Evolutionary conservation across 2,113 vertebrate genomes (phyloP).

Genomic region (Pygoscelis adeliae): DNA sequence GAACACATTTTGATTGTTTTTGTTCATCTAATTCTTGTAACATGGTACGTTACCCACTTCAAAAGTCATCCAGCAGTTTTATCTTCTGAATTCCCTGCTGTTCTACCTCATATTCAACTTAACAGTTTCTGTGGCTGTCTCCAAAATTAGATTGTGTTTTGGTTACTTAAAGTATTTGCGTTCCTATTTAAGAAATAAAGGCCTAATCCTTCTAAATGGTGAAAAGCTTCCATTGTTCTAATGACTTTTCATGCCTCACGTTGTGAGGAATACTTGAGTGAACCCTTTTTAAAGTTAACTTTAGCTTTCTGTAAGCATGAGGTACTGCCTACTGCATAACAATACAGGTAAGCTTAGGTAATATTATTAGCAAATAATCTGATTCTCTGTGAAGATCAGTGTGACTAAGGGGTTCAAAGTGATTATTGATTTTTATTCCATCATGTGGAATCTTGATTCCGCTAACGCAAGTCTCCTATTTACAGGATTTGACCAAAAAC

Average conservation of each 20-base stretch:
- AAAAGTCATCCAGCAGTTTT: background rate
- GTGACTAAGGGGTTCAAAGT: background rate
- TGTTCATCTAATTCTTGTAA: background rate
- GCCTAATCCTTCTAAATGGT: background rate
- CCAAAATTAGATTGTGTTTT: background rate
- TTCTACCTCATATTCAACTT: background rate
- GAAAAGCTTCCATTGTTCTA: background rate
- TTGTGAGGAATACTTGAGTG: background rate
- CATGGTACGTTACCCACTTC: accelerated
- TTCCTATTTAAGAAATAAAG: background rate
- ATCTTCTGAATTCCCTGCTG: background rate
- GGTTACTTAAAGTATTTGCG: background rate
- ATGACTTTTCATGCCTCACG: background rate
- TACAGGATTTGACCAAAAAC: background rate
- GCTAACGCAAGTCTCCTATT: background rate
- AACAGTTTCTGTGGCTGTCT: background rate
- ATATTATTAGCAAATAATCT: background rate
- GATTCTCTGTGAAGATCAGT: background rate
- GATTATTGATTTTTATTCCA: background rate
- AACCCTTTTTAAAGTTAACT: background rate
- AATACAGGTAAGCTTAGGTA: background rate
- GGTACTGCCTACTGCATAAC: background rate
- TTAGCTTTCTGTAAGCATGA: background rate
- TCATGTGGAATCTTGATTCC: background rate
- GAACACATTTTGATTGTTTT: background rate